A percentile compares a stretch with the other conserved stretches of the same genome.
phyloP scores from a whole-genome alignment of 2,113 vertebrate genomes.

The Mastomys natalensis region DNA sequence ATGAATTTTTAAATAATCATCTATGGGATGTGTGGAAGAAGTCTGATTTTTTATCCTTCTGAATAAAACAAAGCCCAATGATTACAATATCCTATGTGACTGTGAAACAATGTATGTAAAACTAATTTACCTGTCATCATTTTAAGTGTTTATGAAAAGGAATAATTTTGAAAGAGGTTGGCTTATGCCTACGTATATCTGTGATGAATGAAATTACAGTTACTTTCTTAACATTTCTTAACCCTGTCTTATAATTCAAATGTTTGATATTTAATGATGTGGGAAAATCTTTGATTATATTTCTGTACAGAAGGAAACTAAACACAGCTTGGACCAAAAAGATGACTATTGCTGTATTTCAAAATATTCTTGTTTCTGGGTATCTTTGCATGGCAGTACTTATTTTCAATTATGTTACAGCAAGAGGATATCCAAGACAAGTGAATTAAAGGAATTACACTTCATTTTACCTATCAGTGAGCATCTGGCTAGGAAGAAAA shows the following conservation, averaged over 20 bases:
- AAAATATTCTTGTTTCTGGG: background rate
- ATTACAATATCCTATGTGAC: constrained; percentile 36
- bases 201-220: constrained; percentile 51
- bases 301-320: constrained; percentile 37
- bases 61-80: constrained; percentile 47
- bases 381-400: background rate
- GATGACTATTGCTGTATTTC: constrained; percentile 16
- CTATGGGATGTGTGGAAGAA: background rate
- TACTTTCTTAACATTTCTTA: constrained; percentile 60
- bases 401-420: no score
- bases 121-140: constrained; percentile 41
- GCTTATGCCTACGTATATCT: constrained; percentile 2
- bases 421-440: no score
- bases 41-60: constrained; percentile 48
- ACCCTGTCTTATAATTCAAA: background rate
- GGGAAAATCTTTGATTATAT: background rate
- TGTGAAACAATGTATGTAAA: constrained; percentile 52
- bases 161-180: constrained; percentile 61
- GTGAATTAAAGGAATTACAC: no score
- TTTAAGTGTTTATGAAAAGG: constrained; percentile 43
- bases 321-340: constrained; percentile 2
- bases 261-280: background rate
- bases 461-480: no score
- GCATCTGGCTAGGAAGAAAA: no score
- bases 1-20: constrained; percentile 44